Base-by-base conservation (phyloP, 2,888 invertebrate genomes). In the Pilophorus perplexus region DNA sequence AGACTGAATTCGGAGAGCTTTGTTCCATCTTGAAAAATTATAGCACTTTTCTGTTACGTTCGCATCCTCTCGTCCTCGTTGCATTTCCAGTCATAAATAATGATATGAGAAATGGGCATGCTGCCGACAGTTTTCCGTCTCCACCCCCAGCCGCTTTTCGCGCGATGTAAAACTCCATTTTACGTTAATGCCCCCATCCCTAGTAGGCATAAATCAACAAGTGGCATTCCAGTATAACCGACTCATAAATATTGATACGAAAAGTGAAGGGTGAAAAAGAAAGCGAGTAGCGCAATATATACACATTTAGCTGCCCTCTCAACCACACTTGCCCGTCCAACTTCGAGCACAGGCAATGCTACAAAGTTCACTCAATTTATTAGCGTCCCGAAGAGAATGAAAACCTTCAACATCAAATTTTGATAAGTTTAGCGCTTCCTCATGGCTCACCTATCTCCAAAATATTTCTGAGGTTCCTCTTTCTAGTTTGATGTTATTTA, bases 171-270 rank as follows among this genome's bases (percentile, higher is more conserved):
- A 50, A 50, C 48, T 50, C 25, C 28, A 52, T 52, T 52, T 28
- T 52, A 27, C 28, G 52, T 28, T 52, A 52, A 52, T 52, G 28
- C 28, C 27, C 52, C 28, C 16, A n/a, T 27, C 12, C 27, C 25
- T 27, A 25, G 8, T 4, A 38, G 20, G 25, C 25, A 59, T 59
- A 42, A 59, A 59, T 59, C 59, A 42, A 59, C 59, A 59, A 59
- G 59, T 59, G 59, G 59, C 42, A 22, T 59, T 42, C 42, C 40
- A 16, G 42, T 40, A 59, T 14, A 46, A 46, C 46, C 16, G 22
- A 46, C 46, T 42, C 59, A 59, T 42, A 59, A 59, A 42, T 59
- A 59, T 59, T 59, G 59, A 42, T 59, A 59, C 42, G 25, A 28
- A 28, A 52, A 52, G 22, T 4, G 20, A 12, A 52, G 5, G 22